These are phyloP conservation scores for Alectoris magna DNA, from an alignment of 2,797 vertebrate species.

Conservation along the genomic window DNA sequence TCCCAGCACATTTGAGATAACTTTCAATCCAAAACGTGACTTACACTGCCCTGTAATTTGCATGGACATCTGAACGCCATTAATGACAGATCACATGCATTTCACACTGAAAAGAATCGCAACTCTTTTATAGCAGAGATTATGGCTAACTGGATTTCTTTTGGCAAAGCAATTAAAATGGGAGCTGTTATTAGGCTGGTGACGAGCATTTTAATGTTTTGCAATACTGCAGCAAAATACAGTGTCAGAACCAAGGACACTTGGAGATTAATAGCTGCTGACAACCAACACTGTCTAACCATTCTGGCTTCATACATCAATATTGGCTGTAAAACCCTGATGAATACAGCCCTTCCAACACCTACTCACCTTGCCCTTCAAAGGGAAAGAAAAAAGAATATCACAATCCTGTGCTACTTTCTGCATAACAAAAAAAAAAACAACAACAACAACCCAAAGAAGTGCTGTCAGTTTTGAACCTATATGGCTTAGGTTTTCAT, in stretches of 20 bases:
- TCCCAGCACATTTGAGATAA: neutral
- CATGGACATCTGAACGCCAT: neutral
- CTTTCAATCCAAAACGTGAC: neutral
- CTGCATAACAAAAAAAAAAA: neutral
- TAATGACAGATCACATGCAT: neutral
- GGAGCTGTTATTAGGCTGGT: slow-evolving; percentile 5
- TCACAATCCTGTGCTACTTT: neutral
- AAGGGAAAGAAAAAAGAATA: too few species aligned
- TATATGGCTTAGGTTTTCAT: neutral
- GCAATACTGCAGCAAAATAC: neutral
- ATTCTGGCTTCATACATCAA: neutral
- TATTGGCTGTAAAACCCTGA: neutral
- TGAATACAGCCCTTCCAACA: neutral
- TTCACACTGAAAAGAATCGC: neutral
- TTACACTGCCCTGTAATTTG: slow-evolving; percentile 9
- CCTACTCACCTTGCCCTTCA: neutral
- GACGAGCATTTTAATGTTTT: neutral
- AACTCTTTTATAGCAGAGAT: neutral
- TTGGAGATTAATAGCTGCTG: neutral
- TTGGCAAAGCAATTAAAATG: neutral
- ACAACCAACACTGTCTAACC: neutral
- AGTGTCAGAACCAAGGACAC: neutral
- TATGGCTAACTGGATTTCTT: neutral
- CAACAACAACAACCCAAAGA: too few species aligned
- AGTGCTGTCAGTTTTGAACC: neutral